Percentiles rank a stretch among this genome's conserved stretches.
phyloP scores from a whole-genome alignment of 2,888 invertebrate species.

The Mimas tiliae region DNA sequence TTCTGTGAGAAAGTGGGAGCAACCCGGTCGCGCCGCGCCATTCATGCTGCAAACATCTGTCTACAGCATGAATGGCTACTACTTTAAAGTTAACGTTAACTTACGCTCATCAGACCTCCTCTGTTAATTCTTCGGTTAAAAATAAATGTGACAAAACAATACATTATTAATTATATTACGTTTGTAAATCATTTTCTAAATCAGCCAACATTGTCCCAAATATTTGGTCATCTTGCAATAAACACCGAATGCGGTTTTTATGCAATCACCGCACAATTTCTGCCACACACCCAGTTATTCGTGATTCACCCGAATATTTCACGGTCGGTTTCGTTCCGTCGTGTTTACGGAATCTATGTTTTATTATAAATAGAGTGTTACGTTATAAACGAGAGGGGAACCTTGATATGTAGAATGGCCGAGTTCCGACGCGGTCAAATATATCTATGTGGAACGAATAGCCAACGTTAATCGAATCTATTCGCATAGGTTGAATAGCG shows the following conservation, averaged over 20 bases:
- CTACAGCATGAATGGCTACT: too few relatives aligned
- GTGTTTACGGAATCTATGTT: conserved; percentile 15
- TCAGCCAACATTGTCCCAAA: neutral
- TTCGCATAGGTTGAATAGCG: too few relatives aligned
- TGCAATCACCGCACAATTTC: neutral
- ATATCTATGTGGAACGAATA: conserved; percentile 3
- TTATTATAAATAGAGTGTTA: conserved; percentile 20
- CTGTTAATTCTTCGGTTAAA: too few relatives aligned
- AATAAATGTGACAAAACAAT: too few relatives aligned
- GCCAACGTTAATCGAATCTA: neutral
- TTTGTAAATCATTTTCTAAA: too few relatives aligned
- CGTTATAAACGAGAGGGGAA: conserved; percentile 32
- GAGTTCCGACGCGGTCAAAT: conserved; percentile 28
- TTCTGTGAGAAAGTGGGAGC: too few relatives aligned
- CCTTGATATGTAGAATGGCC: conserved; percentile 38
- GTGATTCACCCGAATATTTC: neutral
- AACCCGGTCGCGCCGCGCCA: too few relatives aligned
- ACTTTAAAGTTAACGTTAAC: too few relatives aligned
- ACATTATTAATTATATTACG: too few relatives aligned
- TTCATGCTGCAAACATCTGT: too few relatives aligned
- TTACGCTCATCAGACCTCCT: too few relatives aligned
- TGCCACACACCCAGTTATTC: neutral
- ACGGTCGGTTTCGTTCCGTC: conserved; percentile 13
- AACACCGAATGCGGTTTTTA: neutral
- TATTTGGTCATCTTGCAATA: neutral